Evolutionary conservation across 2,797 vertebrate species (phyloP), one percentile per base, ranked within the genome.

Genomic region (Molossus alvarezi): DNA sequence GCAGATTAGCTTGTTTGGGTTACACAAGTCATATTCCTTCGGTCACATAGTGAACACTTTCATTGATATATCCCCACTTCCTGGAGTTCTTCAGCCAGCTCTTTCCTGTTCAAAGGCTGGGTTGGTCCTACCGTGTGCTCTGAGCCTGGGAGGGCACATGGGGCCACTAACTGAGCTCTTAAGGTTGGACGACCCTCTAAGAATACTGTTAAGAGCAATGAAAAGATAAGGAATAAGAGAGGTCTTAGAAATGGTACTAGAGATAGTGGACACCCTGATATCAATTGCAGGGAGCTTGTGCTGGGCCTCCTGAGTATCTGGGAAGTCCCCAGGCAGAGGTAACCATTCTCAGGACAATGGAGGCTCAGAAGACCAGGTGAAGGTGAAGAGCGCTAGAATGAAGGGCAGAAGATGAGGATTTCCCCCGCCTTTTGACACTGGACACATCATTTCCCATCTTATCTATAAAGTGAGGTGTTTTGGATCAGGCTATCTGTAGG

Each of bases 81-180:
- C 64, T 23, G 15, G 23, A 7, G 33, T 60, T 81, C 58, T 21
- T 11, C 57, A n/a, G n/a, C 1, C 0, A 37, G 27, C 1, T 82
- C 53, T 82, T 82, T 73, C 29, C 14, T 13, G 1, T 3, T 51
- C 69, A 53, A 82, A 53, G n/a, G 29, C 33, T 45, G n/a, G 27
- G 27, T 29, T 69, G 11, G 75, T 67, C 13, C 57, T 27, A 1
- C n/a, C n/a, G 9, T 25, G 18, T 25, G 53, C 25, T 75, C 77
- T 58, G 37, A 41, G 3, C 25, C 23, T 51, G 27, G n/a, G 6
- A 21, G 18, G 23, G 11, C 3, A 25, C 0, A 0, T 45, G 15
- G 11, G 8, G 25, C 2, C 37, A 21, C 71, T 13, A 57, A 51
- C n/a, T 77, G 41, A 85, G 25, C 67, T 20, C 21, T 33, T 29